Percentiles rank a stretch among this genome's conserved stretches.
phyloP scores from a whole-genome alignment of 2,888 invertebrate genomes.

The Chymomyza procnemis region DNA sequence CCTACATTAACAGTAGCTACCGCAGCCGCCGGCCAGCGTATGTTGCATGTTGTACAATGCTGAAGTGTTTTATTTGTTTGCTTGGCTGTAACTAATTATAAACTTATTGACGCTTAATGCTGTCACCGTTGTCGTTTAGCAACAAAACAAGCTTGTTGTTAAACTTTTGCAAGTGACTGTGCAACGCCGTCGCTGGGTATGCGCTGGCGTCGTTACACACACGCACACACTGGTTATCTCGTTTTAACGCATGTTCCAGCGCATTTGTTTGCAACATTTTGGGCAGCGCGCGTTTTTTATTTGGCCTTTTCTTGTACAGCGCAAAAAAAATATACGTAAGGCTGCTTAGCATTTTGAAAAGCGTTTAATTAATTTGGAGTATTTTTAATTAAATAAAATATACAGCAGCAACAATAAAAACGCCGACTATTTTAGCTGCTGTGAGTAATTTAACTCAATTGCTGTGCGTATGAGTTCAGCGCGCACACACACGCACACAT shows the following conservation, averaged over 20 bases:
- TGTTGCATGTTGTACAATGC: conserved; percentile 37
- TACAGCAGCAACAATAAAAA: conserved; percentile 49
- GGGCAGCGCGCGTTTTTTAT: conserved; percentile 58
- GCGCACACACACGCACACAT: conserved; percentile 26
- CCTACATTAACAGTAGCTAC: neutral
- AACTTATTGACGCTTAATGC: conserved; percentile 22
- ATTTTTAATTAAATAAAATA: conserved; percentile 67
- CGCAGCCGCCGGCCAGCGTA: neutral
- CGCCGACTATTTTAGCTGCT: conserved; percentile 30
- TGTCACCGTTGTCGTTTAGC: neutral
- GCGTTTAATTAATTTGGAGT: conserved; percentile 64
- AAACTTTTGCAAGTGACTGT: conserved; percentile 52
- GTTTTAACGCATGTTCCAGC: conserved; percentile 54
- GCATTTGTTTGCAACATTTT: conserved; percentile 23
- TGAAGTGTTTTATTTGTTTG: conserved; percentile 29
- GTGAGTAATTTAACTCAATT: neutral
- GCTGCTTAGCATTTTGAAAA: conserved; percentile 42
- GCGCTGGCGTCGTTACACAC: conserved; percentile 22
- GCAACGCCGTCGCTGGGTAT: conserved; percentile 15
- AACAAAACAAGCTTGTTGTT: conserved; percentile 26
- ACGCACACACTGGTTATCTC: conserved; percentile 56
- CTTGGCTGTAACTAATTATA: neutral
- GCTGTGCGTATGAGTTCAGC: neutral
- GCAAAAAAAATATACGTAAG: conserved; percentile 36
- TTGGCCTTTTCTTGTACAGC: neutral